Evolutionary conservation across 2,113 vertebrate genomes (phyloP).

Genomic region (Nothobranchius kuhntae): DNA sequence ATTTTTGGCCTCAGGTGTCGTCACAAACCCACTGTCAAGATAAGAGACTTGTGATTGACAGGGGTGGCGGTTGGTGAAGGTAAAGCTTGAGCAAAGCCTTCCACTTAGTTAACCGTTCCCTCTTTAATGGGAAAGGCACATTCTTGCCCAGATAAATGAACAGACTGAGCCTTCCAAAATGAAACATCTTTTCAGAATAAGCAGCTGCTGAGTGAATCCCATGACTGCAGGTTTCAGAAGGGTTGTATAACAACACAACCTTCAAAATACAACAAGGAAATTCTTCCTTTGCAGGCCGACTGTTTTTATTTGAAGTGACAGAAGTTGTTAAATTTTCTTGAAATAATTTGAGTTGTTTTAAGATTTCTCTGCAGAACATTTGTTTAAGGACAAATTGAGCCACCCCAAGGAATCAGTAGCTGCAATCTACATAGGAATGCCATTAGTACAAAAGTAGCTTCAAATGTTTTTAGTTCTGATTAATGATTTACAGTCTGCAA

Average conservation of each 20-base stretch:
- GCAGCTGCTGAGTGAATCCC: slow-evolving; percentile 28
- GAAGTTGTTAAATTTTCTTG: neutral
- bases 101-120: slow-evolving; percentile 23
- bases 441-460: no score
- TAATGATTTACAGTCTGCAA: neutral
- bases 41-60: slow-evolving; percentile 24
- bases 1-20: slow-evolving; percentile 13
- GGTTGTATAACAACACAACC: neutral
- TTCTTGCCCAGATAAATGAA: slow-evolving; percentile 20
- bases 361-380: no score
- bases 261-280: neutral
- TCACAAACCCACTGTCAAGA: slow-evolving; percentile 18
- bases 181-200: slow-evolving; percentile 24
- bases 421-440: no score
- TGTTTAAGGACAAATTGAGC: no score
- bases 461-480: slow-evolving; percentile 5
- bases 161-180: neutral
- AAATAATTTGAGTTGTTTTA: neutral
- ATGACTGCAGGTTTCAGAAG: slow-evolving; percentile 17
- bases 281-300: no score
- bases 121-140: slow-evolving; percentile 21
- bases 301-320: neutral
- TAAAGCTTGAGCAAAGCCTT: slow-evolving; percentile 5
- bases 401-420: neutral
- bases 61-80: slow-evolving; percentile 20